phyloP scores from a whole-genome alignment of 1,140 invertebrate genomes.

The Heliothis subflexa region DNA sequence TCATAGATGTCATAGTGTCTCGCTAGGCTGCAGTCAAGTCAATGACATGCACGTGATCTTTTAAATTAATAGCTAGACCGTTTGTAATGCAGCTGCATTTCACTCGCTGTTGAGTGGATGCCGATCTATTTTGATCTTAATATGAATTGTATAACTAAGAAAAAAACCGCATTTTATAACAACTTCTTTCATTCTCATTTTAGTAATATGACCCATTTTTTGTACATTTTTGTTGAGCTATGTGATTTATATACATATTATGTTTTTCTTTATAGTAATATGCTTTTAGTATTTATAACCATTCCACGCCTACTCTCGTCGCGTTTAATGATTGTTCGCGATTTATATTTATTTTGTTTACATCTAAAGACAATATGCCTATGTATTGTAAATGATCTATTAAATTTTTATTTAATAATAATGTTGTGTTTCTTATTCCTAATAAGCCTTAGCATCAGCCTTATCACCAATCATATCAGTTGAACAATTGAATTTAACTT shows the following conservation, averaged over 20 bases:
- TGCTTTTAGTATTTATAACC: conserved; percentile 42
- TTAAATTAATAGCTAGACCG: conserved; percentile 22
- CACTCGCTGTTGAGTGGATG: conserved; percentile 18
- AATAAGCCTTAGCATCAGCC: no score
- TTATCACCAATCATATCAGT: no score
- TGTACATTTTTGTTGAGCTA: background rate
- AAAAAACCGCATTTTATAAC: conserved; percentile 19
- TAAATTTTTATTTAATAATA: conserved; percentile 55
- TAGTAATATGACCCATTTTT: conserved; percentile 12
- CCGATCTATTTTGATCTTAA: conserved; percentile 20
- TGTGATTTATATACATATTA: background rate
- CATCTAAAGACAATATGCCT: conserved; percentile 67
- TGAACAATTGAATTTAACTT: no score
- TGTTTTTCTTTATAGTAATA: background rate
- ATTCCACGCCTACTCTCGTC: conserved; percentile 52
- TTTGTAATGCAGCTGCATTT: conserved; percentile 23
- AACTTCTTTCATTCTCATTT: conserved; percentile 13
- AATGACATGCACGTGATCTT: conserved; percentile 36
- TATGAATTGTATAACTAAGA: conserved; percentile 9
- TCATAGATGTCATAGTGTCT: conserved; percentile 34
- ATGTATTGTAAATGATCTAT: conserved; percentile 67
- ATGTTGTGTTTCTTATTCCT: conserved; percentile 8
- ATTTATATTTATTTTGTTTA: conserved; percentile 53
- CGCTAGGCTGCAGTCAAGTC: conserved; percentile 41
- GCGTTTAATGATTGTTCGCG: conserved; percentile 50